Evolutionary conservation across 2,113 vertebrate genomes (phyloP).

Genomic region (Neogobius melanostomus): DNA sequence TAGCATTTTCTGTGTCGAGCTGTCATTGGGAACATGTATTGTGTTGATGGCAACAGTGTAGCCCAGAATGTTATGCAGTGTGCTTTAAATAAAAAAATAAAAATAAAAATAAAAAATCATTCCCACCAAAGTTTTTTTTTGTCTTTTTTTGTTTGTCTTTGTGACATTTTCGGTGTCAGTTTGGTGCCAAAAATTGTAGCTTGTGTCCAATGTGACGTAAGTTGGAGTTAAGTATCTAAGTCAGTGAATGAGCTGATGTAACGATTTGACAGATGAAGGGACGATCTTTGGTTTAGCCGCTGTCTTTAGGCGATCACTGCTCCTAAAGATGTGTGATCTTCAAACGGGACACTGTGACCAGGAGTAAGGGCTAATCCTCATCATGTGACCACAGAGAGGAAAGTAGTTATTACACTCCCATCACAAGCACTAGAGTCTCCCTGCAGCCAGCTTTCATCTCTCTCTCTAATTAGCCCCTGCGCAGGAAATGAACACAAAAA

Average conservation of each 20-base stretch:
- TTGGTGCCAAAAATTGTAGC: too few species aligned
- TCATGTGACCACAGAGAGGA: constrained; percentile 62
- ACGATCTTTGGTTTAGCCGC: constrained; percentile 39
- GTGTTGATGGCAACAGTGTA: too few species aligned
- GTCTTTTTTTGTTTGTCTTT: too few species aligned
- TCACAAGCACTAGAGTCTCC: constrained; percentile 62
- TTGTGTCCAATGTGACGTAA: too few species aligned
- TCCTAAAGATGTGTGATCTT: constrained; percentile 57
- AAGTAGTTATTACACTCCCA: constrained; percentile 62
- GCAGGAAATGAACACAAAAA: constrained; percentile 2
- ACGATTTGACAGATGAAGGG: constrained; percentile 15
- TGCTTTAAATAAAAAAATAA: too few species aligned
- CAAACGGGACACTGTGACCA: constrained; percentile 54
- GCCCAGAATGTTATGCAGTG: too few species aligned
- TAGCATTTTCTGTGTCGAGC: too few species aligned
- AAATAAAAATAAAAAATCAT: too few species aligned
- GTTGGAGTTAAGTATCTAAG: too few species aligned
- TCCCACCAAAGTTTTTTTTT: too few species aligned
- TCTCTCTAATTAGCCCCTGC: constrained; percentile 62
- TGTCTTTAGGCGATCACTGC: constrained; percentile 45
- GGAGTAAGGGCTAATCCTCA: constrained; percentile 53
- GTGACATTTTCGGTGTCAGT: too few species aligned
- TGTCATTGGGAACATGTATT: too few species aligned
- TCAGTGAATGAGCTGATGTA: constrained; percentile 13
- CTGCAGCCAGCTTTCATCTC: constrained; percentile 54